These are phyloP conservation scores for Acleris sparsana DNA, from an alignment of 2,888 invertebrate species.

Conservation along the genomic window DNA sequence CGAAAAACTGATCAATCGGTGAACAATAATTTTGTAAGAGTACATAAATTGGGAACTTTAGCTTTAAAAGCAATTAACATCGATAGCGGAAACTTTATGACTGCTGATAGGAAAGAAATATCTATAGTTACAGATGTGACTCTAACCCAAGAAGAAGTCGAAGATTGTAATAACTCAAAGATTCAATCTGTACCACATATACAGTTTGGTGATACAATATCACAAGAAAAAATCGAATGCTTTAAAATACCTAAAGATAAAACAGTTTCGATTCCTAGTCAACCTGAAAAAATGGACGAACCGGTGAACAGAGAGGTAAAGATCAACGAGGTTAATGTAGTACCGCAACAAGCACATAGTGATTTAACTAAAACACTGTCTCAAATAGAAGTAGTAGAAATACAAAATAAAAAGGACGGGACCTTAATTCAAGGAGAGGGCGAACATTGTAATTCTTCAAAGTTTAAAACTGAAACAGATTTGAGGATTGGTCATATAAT, in stretches of 20 bases:
- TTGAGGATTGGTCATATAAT: background rate
- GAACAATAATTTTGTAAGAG: conserved; percentile 1
- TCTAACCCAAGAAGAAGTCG: background rate
- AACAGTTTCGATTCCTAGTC: background rate
- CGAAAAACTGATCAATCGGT: conserved; percentile 9
- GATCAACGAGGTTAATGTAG: background rate
- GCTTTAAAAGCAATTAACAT: conserved; percentile 12
- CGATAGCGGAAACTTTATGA: background rate
- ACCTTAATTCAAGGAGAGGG: background rate
- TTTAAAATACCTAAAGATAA: background rate
- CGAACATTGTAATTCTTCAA: background rate
- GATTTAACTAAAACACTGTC: background rate
- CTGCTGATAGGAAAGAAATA: background rate
- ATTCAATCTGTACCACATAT: background rate
- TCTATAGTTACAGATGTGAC: no score
- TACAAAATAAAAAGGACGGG: background rate
- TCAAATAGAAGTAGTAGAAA: background rate
- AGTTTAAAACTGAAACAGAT: background rate
- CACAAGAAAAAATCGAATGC: background rate
- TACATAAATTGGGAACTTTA: conserved; percentile 24
- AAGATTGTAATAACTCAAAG: background rate
- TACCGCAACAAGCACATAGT: background rate
- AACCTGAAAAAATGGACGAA: background rate
- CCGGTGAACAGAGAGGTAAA: background rate
- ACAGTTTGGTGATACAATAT: background rate